phyloP scores from a whole-genome alignment of 2,888 invertebrate genomes.

The Oithona nana region DNA sequence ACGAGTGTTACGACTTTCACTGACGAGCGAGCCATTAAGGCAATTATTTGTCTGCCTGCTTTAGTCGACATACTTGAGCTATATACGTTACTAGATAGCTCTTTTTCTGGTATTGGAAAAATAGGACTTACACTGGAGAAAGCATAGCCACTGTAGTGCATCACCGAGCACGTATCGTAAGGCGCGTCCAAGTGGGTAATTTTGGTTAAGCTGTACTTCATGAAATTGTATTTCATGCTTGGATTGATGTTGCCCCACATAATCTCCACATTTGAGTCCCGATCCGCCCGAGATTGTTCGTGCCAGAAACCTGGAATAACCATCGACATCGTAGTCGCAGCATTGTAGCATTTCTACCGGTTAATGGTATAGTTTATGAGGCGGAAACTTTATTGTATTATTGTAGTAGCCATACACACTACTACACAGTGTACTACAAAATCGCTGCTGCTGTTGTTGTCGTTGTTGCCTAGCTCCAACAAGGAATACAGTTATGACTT shows the following conservation, averaged over 20 bases:
- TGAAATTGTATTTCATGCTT: constrained; percentile 25
- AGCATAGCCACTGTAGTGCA: constrained; percentile 27
- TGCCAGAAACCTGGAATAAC: constrained; percentile 30
- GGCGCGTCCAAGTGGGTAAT: constrained; percentile 25
- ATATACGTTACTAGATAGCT: no score
- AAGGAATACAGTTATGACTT: not conserved
- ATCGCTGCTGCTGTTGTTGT: no score
- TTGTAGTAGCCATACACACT: not conserved
- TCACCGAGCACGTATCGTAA: constrained; percentile 26
- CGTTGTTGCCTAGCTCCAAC: not conserved
- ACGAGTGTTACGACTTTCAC: no score
- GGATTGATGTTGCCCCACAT: constrained; percentile 23
- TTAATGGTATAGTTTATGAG: no score
- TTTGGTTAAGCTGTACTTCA: constrained; percentile 24
- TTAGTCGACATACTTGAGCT: no score
- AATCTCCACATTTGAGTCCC: constrained; percentile 29
- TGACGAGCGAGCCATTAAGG: no score
- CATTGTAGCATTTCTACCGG: no score
- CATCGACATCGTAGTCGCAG: no score
- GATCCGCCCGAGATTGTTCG: constrained; percentile 31
- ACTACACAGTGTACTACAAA: not conserved
- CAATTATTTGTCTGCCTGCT: no score
- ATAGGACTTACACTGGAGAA: constrained; percentile 24
- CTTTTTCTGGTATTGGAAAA: no score
- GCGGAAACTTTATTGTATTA: not conserved